These are phyloP conservation scores for Sycobia sp. DNA, from an alignment of 1,140 invertebrate species.

Conservation along the genomic window DNA sequence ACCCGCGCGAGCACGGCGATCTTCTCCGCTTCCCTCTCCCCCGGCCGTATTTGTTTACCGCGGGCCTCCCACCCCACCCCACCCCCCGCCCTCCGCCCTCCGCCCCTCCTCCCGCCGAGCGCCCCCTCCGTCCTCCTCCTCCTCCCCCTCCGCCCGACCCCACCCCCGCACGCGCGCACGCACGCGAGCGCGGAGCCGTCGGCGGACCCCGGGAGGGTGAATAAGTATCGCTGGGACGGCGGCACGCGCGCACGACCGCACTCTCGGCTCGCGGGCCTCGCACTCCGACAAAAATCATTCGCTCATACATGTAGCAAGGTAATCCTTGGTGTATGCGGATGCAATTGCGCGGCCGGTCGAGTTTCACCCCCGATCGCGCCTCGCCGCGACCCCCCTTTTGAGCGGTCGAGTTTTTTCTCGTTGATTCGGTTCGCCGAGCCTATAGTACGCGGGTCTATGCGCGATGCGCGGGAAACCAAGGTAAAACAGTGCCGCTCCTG, in stretches of 20 bases:
- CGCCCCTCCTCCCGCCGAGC: constrained; percentile 60
- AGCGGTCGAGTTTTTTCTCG: no score
- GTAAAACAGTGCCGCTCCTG: no score
- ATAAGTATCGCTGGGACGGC: no score
- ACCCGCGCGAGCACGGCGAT: no score
- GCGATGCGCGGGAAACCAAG: no score
- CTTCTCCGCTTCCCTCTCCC: no score
- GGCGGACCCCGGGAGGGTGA: background rate
- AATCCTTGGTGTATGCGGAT: constrained; percentile 43
- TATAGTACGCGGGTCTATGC: no score
- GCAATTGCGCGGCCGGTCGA: no score
- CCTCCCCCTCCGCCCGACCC: background rate
- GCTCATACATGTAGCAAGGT: constrained; percentile 65
- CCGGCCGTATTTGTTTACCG: no score
- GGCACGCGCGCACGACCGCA: no score
- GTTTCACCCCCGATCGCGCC: background rate
- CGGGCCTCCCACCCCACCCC: no score
- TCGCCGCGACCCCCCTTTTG: background rate
- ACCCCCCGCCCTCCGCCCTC: constrained; percentile 53
- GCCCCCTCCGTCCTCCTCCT: constrained; percentile 45
- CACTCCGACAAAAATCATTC: constrained; percentile 45
- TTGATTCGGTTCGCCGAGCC: background rate
- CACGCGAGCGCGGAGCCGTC: background rate
- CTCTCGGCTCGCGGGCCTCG: background rate
- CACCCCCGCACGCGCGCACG: background rate